A percentile compares a stretch with the other conserved stretches of the same genome.
Evolutionary conservation across 2,113 vertebrate species (phyloP).

Genomic region (Callipepla californica): DNA sequence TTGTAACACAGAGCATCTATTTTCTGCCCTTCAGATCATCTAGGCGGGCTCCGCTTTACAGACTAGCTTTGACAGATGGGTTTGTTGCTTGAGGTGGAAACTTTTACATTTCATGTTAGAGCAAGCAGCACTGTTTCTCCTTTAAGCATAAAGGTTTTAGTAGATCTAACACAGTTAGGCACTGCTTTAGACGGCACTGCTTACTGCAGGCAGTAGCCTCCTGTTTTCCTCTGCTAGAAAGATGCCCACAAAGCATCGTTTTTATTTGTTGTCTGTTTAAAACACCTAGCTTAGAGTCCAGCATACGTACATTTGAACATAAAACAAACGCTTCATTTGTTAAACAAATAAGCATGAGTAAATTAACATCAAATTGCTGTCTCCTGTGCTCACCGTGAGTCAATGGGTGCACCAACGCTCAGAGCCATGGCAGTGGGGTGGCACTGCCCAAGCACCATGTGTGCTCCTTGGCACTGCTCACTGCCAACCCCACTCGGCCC

Average conservation of each 20-base stretch:
- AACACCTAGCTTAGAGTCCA: slow-evolving; percentile 32
- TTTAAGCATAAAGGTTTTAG: slow-evolving; percentile 62
- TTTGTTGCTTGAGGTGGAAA: slow-evolving; percentile 45
- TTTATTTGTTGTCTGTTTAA: slow-evolving; percentile 41
- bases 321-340: background rate
- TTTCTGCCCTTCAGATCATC: slow-evolving; percentile 50
- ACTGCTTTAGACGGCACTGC: slow-evolving; percentile 41
- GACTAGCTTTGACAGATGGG: slow-evolving; percentile 47
- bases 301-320: background rate
- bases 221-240: slow-evolving; percentile 1
- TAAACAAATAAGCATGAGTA: slow-evolving; percentile 33
- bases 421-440: too few species aligned
- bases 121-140: slow-evolving; percentile 34
- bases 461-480: background rate
- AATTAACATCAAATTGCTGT: background rate
- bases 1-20: background rate
- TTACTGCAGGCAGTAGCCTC: slow-evolving; percentile 41
- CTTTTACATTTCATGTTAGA: slow-evolving; percentile 60
- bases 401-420: background rate
- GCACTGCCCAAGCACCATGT: background rate
- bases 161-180: slow-evolving; percentile 42
- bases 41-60: background rate
- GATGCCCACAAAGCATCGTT: slow-evolving; percentile 46
- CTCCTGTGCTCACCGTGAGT: background rate
- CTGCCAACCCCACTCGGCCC: rapidly evolving